phyloP scores from a whole-genome alignment of 1,140 invertebrate species.

The Trissolcus basalis region DNA sequence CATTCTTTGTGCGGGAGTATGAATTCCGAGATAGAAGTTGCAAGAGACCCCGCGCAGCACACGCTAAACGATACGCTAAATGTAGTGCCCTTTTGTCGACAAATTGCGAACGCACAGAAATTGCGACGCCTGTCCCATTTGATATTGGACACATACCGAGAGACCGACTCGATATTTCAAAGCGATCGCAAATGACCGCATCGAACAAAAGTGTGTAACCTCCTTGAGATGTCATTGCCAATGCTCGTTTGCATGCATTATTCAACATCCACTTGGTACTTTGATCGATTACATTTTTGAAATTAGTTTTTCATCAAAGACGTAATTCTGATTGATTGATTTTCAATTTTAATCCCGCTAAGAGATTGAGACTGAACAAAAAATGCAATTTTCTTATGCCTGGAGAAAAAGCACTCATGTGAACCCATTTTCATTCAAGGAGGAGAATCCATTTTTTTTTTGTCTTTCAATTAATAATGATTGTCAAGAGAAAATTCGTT shows the following conservation, averaged over 20 bases:
- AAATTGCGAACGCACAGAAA: constrained; percentile 35
- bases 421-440: no score
- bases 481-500: no score
- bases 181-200: constrained; percentile 15
- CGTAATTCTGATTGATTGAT: no score
- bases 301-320: no score
- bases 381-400: no score
- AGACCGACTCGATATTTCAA: constrained; percentile 24
- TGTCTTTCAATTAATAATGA: no score
- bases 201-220: constrained; percentile 12
- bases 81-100: constrained; percentile 28
- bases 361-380: no score
- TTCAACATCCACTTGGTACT: constrained; percentile 13
- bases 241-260: constrained; percentile 24
- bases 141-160: constrained; percentile 3
- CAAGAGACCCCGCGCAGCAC: constrained; percentile 21
- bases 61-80: constrained; percentile 42
- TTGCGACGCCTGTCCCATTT: constrained; percentile 19
- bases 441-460: no score
- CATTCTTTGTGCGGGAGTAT: constrained; percentile 56
- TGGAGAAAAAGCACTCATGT: no score
- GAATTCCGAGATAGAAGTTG: constrained; percentile 44
- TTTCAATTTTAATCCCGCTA: not conserved
- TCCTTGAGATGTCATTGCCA: constrained; percentile 15
- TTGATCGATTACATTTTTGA: no score